These are phyloP conservation scores for Oophaga pumilio DNA, from an alignment of 2,113 vertebrate genomes.

Conservation along the genomic window DNA sequence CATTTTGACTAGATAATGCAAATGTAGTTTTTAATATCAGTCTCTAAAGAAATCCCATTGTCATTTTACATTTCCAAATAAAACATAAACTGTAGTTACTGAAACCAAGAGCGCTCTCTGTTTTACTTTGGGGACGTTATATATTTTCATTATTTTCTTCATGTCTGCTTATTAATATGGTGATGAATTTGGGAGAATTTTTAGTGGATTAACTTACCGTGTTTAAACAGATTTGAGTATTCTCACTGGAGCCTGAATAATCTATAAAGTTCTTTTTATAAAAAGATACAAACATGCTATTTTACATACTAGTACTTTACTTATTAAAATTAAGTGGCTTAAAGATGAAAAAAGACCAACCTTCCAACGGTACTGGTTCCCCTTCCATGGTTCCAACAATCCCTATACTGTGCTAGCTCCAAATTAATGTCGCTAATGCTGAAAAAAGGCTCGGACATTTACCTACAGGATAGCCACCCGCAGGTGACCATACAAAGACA, in stretches of 20 bases:
- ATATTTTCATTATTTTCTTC: neutral
- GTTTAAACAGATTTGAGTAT: neutral
- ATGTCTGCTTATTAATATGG: neutral
- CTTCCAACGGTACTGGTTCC: neutral
- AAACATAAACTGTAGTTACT: slow-evolving; percentile 7
- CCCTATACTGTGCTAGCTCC: too few species aligned
- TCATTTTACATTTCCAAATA: slow-evolving; percentile 31
- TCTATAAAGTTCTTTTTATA: neutral
- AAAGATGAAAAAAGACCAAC: neutral
- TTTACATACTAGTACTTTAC: neutral
- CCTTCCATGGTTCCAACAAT: neutral
- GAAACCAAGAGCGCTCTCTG: neutral
- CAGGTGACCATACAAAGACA: too few species aligned
- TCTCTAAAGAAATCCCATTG: slow-evolving; percentile 22
- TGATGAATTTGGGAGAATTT: neutral
- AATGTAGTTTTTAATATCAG: slow-evolving; percentile 24
- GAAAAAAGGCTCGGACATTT: too few species aligned
- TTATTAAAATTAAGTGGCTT: neutral
- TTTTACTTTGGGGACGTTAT: neutral
- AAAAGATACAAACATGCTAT: neutral
- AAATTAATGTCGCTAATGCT: too few species aligned
- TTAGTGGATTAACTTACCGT: neutral
- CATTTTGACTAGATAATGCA: slow-evolving; percentile 33
- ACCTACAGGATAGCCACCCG: too few species aligned
- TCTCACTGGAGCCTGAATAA: neutral